A percentile compares a stretch with the other conserved stretches of the same genome.
These are phyloP conservation scores for Nymphalis polychloros DNA, from an alignment of 2,888 invertebrate species.

Conservation along the genomic window DNA sequence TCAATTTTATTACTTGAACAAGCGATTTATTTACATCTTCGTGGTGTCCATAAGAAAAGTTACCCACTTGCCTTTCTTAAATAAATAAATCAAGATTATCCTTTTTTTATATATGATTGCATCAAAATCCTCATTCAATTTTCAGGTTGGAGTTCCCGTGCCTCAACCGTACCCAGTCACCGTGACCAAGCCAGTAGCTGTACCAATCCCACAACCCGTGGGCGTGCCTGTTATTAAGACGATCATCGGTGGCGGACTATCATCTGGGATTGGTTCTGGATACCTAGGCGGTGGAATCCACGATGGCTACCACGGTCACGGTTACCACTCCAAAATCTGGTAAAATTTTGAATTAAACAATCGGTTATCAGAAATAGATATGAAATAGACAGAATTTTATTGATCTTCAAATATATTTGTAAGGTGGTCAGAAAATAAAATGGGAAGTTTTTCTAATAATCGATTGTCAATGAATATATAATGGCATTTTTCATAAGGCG, in stretches of 20 bases:
- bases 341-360: conserved; percentile 46
- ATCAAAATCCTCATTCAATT: conserved; percentile 19
- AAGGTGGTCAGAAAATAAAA: neutral
- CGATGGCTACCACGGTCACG: conserved; percentile 44
- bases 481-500: conserved; percentile 59
- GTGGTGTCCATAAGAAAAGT: too few relatives aligned
- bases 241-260: conserved; percentile 16
- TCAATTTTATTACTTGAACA: too few relatives aligned
- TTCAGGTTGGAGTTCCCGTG: conserved; percentile 72
- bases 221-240: conserved; percentile 60
- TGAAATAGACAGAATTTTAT: neutral
- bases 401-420: conserved; percentile 11
- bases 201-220: conserved; percentile 66
- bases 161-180: conserved; percentile 76
- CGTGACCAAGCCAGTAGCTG: conserved; percentile 69
- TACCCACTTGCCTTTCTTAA: too few relatives aligned
- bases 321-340: conserved; percentile 56
- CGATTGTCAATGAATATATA: conserved; percentile 42
- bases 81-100: neutral
- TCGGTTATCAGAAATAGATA: conserved; percentile 40
- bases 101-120: neutral
- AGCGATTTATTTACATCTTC: too few relatives aligned
- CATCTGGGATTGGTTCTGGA: conserved; percentile 33
- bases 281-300: conserved; percentile 39
- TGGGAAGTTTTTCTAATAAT: conserved; percentile 23